Conservation (phyloP, 2,113 vertebrate genomes). For the Dasypus novemcinctus region DNA sequence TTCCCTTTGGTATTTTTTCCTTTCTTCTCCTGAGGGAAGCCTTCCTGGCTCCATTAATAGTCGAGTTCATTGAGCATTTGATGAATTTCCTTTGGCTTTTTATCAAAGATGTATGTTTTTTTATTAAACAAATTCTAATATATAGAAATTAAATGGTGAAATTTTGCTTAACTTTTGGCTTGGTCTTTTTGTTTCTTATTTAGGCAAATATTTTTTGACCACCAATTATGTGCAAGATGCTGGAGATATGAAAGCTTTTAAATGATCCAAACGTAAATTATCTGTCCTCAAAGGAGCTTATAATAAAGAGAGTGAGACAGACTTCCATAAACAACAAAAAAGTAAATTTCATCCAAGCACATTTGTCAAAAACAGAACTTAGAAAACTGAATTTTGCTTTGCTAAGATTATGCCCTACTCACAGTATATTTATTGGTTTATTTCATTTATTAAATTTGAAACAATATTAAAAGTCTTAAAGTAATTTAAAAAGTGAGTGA, state of each 20-base stretch:
- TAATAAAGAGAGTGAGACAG: neutral
- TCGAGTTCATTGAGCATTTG: neutral
- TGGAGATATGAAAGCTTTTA: neutral
- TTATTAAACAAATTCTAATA: slow-evolving; percentile 4
- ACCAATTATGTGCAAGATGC: neutral
- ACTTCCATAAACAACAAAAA: neutral
- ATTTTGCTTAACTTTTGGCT: slow-evolving; percentile 38
- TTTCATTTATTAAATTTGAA: slow-evolving; percentile 35
- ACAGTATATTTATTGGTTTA: neutral
- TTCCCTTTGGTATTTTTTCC: neutral
- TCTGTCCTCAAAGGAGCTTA: neutral
- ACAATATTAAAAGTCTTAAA: slow-evolving; percentile 35
- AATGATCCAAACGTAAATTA: neutral
- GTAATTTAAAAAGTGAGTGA: slow-evolving; percentile 12
- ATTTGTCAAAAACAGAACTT: neutral
- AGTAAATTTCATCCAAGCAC: neutral
- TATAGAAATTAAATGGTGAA: slow-evolving; percentile 13
- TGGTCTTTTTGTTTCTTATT: neutral
- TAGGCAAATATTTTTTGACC: slow-evolving; percentile 33
- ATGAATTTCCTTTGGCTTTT: slow-evolving; percentile 25
- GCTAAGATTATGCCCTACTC: neutral
- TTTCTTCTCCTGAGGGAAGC: neutral
- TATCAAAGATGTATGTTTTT: neutral
- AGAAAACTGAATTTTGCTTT: slow-evolving; percentile 10
- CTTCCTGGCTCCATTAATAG: neutral